Conservation (phyloP, 2,113 vertebrate genomes). For the Bubo blakistoni region DNA sequence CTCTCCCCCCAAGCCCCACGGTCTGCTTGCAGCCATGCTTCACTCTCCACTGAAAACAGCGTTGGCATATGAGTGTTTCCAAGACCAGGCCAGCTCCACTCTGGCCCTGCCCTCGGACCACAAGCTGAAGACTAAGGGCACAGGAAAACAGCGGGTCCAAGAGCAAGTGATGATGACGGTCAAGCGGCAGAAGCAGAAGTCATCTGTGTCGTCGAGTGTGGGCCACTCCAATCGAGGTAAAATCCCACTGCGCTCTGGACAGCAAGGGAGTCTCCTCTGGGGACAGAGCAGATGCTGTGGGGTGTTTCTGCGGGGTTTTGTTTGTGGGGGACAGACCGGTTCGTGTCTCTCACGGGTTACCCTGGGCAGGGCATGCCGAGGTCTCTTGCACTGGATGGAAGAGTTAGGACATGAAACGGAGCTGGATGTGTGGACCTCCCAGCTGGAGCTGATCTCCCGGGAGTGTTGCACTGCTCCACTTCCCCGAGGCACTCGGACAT, state of each 20-base stretch:
- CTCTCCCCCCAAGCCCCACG: neutral
- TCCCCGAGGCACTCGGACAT: neutral
- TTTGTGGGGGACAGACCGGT: accelerated
- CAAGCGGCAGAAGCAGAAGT: conserved; percentile 77
- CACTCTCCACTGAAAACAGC: conserved; percentile 79
- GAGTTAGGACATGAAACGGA: neutral
- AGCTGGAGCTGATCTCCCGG: neutral
- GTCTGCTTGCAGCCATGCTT: conserved; percentile 63
- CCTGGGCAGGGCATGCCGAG: neutral
- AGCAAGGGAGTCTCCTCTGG: neutral
- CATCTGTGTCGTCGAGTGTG: conserved; percentile 66
- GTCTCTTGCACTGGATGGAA: neutral
- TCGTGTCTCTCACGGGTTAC: accelerated
- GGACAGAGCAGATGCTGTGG: neutral
- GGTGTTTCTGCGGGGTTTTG: neutral
- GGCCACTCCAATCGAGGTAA: conserved; percentile 78
- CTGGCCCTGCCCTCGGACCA: conserved; percentile 79
- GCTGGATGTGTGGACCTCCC: neutral
- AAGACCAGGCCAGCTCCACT: conserved; percentile 76
- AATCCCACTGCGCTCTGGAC: neutral
- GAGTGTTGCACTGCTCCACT: neutral
- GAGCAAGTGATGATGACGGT: conserved; percentile 82
- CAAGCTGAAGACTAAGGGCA: conserved; percentile 75
- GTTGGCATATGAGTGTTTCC: conserved; percentile 76
- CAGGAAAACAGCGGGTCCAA: conserved; percentile 76